A percentile compares a stretch with the other conserved stretches of the same genome.
Evolutionary conservation across 2,797 vertebrate species (phyloP).

Genomic region (Salarias fasciatus): DNA sequence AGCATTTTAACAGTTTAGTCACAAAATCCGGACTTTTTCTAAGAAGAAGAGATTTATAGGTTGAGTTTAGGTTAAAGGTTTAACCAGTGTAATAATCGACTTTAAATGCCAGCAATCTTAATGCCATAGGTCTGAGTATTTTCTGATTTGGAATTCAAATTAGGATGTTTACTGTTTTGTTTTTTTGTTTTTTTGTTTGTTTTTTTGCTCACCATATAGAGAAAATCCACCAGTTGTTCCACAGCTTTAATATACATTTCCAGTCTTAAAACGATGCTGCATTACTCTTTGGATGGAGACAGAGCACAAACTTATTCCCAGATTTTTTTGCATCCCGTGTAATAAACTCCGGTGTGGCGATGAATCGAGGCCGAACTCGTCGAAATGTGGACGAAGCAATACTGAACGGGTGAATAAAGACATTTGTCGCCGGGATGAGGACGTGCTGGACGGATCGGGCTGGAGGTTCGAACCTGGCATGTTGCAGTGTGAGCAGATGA

Average conservation of each 20-base stretch:
- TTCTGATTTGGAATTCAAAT: slow-evolving; percentile 28
- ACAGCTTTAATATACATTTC: slow-evolving; percentile 43
- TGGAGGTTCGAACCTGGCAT: neutral
- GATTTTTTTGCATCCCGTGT: neutral
- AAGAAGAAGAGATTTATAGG: slow-evolving; percentile 13
- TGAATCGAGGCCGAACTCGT: slow-evolving; percentile 1
- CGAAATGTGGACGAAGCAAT: slow-evolving; percentile 29
- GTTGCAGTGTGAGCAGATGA: slow-evolving; percentile 7
- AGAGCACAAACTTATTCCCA: slow-evolving; percentile 35
- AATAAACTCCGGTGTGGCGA: slow-evolving; percentile 8
- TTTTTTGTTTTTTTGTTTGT: no score
- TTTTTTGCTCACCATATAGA: no score
- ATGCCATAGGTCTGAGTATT: slow-evolving; percentile 41
- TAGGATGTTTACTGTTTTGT: neutral
- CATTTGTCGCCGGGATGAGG: neutral
- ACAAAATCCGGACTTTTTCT: slow-evolving; percentile 19
- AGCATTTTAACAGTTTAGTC: slow-evolving; percentile 36
- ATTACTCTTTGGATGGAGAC: slow-evolving; percentile 36
- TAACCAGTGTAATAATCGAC: slow-evolving; percentile 15
- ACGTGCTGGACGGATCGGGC: slow-evolving; percentile 3
- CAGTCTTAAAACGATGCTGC: slow-evolving; percentile 11
- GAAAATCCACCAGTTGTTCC: slow-evolving; percentile 21
- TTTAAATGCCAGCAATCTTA: slow-evolving; percentile 36
- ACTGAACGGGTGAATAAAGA: slow-evolving; percentile 14
- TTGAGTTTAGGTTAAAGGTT: slow-evolving; percentile 16